Evolutionary conservation across 2,797 vertebrate species (phyloP).

Genomic region (Notolabrus celidotus): DNA sequence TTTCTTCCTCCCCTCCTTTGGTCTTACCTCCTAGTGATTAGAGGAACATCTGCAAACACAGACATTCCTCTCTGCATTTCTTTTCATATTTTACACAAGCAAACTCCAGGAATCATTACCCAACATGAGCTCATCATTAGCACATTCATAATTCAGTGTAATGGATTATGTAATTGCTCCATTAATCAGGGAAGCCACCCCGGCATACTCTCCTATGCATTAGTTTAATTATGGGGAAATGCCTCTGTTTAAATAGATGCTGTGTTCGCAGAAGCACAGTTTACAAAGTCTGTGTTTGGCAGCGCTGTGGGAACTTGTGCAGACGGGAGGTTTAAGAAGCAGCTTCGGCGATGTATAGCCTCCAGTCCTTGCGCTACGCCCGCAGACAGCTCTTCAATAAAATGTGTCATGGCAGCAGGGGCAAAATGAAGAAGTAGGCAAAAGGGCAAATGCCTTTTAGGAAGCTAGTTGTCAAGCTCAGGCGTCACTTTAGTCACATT

Average conservation of each 20-base stretch:
- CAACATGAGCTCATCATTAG: slow-evolving; percentile 82
- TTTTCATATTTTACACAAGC: slow-evolving; percentile 75
- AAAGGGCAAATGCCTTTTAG: slow-evolving; percentile 66
- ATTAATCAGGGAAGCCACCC: slow-evolving; percentile 79
- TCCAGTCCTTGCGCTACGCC: slow-evolving; percentile 12
- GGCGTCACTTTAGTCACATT: slow-evolving; percentile 52
- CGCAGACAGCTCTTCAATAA: slow-evolving; percentile 54
- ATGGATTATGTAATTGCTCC: slow-evolving; percentile 82
- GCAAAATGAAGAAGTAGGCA: slow-evolving; percentile 52
- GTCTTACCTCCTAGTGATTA: slow-evolving; percentile 65
- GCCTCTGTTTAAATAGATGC: slow-evolving; percentile 74
- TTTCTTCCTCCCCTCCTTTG: slow-evolving; percentile 36
- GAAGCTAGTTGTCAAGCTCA: slow-evolving; percentile 52
- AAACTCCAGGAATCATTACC: slow-evolving; percentile 79
- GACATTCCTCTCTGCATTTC: slow-evolving; percentile 46
- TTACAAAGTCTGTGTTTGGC: slow-evolving; percentile 42
- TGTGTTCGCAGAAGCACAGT: slow-evolving; percentile 67
- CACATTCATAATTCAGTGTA: slow-evolving; percentile 82
- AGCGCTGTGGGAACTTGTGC: slow-evolving; percentile 27
- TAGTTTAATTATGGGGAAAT: slow-evolving; percentile 77
- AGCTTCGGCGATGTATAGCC: slow-evolving; percentile 19
- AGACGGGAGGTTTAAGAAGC: slow-evolving; percentile 31
- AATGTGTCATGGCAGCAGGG: slow-evolving; percentile 47
- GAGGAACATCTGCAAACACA: slow-evolving; percentile 72
- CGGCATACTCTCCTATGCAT: slow-evolving; percentile 74